Percentiles rank a stretch among this genome's conserved stretches.
Conservation (phyloP, 2,797 vertebrate genomes). For the Pipistrellus pygmaeus region DNA sequence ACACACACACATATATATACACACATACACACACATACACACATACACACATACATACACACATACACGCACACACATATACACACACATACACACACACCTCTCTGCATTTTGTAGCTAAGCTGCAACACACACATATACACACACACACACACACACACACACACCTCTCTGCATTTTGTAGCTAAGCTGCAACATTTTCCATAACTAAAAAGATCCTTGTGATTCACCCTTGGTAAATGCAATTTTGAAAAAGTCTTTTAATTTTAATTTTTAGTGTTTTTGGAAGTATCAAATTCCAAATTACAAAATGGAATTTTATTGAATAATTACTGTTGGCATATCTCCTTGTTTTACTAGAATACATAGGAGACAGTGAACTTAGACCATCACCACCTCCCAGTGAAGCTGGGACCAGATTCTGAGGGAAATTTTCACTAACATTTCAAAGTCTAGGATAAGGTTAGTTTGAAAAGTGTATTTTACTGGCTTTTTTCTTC, state of each 20-base stretch:
- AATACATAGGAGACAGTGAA: background rate
- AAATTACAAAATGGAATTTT: conserved; percentile 63
- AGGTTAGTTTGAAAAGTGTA: background rate
- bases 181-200: background rate
- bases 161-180: background rate
- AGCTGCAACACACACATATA: no score
- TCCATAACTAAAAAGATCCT: conserved; percentile 17
- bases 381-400: background rate
- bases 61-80: no score
- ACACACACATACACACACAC: no score
- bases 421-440: background rate
- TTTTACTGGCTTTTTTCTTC: background rate
- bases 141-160: no score
- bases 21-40: no score
- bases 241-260: background rate
- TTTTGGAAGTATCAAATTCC: background rate
- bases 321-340: background rate
- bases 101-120: no score
- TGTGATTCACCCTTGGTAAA: background rate
- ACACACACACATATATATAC: background rate
- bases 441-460: background rate
- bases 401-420: background rate
- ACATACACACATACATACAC: no score
- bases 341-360: conserved; percentile 1
- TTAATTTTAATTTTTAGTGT: conserved; percentile 43